phyloP scores from a whole-genome alignment of 2,797 vertebrate genomes.

The Oryzias sinensis region DNA sequence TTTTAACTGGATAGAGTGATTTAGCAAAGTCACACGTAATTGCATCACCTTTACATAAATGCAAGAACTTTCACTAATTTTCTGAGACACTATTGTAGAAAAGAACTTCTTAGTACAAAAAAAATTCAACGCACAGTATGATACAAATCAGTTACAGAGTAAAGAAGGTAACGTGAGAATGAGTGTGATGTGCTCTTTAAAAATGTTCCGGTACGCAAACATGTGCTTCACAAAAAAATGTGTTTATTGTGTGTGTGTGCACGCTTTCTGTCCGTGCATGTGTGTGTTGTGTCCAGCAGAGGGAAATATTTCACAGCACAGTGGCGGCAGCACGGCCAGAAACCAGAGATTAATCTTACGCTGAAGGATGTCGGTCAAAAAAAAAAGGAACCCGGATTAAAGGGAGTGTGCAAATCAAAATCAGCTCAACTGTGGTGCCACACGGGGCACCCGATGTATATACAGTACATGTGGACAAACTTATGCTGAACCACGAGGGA shows the following conservation, averaged over 20 bases:
- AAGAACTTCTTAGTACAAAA: slow-evolving; percentile 58
- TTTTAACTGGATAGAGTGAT: slow-evolving; percentile 15
- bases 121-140: slow-evolving; percentile 70
- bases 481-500: too few species aligned
- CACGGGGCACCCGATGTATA: slow-evolving; percentile 31
- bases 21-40: slow-evolving; percentile 30
- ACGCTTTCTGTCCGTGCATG: slow-evolving; percentile 17
- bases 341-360: slow-evolving; percentile 4
- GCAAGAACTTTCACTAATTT: slow-evolving; percentile 20
- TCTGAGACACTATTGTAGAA: slow-evolving; percentile 56
- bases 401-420: slow-evolving; percentile 70
- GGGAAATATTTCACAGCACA: slow-evolving; percentile 65
- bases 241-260: slow-evolving; percentile 11
- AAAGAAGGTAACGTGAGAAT: slow-evolving; percentile 37
- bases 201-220: slow-evolving; percentile 10
- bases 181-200: slow-evolving; percentile 40
- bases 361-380: not conserved
- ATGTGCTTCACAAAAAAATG: slow-evolving; percentile 28
- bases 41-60: slow-evolving; percentile 9
- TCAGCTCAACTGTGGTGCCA: slow-evolving; percentile 68
- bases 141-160: slow-evolving; percentile 57
- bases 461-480: slow-evolving; percentile 25
- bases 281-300: slow-evolving; percentile 58
- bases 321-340: slow-evolving; percentile 27
- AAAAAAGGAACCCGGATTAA: not conserved